Base-by-base conservation (phyloP, 2,888 invertebrate species). In the Notodonta dromedarius region DNA sequence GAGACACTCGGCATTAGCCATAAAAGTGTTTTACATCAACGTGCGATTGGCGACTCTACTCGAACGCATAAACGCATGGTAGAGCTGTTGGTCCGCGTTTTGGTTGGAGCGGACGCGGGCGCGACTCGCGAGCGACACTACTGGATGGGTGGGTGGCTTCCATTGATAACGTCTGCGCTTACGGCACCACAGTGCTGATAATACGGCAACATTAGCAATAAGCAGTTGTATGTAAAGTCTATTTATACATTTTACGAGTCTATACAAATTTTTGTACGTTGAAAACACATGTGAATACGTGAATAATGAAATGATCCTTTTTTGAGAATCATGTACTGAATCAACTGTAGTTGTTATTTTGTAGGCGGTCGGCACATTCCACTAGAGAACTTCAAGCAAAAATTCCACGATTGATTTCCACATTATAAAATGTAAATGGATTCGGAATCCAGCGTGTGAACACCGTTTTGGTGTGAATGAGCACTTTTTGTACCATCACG, bases 341-440 rank as follows among this genome's bases (percentile, higher is more conserved):
- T 87, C 87, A 90, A 88, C 82, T 82, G 89, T 93, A 92, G 91
- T 87, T 83, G 88, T 90, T 91, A 89, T 88, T 88, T 88, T 89
- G 86, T 91, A 91, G 93, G 91, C 91, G 91, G 91, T 91, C 91
- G 91, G 91, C 91, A 93, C 93, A 93, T 93, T 93, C 93, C 93
- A 92, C 85, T 91, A 91, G 89, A 87, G 63, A 85, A 88, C 90
- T 90, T 86, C 87, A 84, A 85, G 85, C 84, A 79, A 89, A 88
- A 89, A 91, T 90, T 91, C 90, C 91, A 91, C 87, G 85, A 89
- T 93, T 92, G 83, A 90, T 93, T 93, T 91, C 88, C 89, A 91
- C 89, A 89, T 88, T 89, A 88, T 87, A 77, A 89, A 89, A 88
- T 85, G 84, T 84, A 88, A 88, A 83, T 64, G 91, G 92, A 91